These are phyloP conservation scores for Zosterops pallidus DNA, from an alignment of 2,113 vertebrate species.

Conservation along the genomic window DNA sequence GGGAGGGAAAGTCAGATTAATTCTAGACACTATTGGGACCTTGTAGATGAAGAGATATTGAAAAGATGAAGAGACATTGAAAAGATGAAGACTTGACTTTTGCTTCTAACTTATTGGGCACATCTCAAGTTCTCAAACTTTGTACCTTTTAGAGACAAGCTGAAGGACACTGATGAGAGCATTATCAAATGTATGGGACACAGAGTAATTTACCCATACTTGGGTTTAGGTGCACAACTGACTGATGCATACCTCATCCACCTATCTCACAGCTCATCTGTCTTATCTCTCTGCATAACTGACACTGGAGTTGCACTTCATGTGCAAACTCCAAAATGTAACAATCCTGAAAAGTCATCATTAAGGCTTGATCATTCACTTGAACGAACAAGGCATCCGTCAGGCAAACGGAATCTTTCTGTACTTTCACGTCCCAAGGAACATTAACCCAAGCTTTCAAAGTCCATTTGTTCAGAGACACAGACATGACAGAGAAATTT, in stretches of 20 bases:
- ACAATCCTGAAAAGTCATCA: not conserved
- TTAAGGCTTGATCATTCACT: not conserved
- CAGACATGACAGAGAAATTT: not conserved
- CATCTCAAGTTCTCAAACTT: not conserved
- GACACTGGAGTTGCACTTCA: not conserved
- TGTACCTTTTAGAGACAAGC: not conserved
- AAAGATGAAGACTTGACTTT: not conserved
- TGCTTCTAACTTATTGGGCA: not conserved
- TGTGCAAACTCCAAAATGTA: not conserved
- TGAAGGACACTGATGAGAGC: not conserved
- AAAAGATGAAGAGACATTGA: not conserved
- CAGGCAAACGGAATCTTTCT: not conserved
- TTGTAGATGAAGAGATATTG: not conserved
- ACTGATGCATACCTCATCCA: not conserved
- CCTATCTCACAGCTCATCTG: not conserved
- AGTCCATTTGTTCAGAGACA: not conserved
- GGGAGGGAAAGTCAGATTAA: not conserved
- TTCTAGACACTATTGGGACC: not conserved
- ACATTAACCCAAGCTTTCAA: not conserved
- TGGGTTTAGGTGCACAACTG: not conserved
- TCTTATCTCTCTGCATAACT: not conserved
- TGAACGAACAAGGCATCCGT: not conserved
- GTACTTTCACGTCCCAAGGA: not conserved
- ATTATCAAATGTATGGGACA: not conserved
- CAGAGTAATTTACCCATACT: not conserved